Percentiles rank a stretch among this genome's conserved stretches.
phyloP scores from a whole-genome alignment of 2,888 invertebrate genomes.

The Plebejus argus region DNA sequence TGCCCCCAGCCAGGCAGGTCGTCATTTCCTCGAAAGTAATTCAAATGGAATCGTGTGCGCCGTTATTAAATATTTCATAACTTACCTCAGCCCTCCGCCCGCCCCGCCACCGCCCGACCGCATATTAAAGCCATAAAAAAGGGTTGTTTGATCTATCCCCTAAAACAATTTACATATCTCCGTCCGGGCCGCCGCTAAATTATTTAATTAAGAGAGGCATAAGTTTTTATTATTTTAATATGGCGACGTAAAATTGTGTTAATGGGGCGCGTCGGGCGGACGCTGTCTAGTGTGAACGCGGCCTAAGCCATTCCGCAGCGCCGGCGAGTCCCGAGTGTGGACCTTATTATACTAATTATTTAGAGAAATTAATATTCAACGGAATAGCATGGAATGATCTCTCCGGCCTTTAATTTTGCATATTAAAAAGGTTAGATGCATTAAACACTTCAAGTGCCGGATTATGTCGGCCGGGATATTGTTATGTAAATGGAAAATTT shows the following conservation, averaged over 20 bases:
- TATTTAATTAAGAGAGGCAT: constrained; percentile 83
- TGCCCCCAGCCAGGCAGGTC: constrained; percentile 67
- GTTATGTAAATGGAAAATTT: constrained; percentile 21
- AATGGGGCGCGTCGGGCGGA: constrained; percentile 60
- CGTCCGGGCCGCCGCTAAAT: constrained; percentile 78
- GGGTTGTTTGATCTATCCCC: constrained; percentile 82
- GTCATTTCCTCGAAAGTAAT: constrained; percentile 81
- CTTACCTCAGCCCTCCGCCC: constrained; percentile 68
- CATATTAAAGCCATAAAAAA: constrained; percentile 82
- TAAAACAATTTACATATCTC: constrained; percentile 82
- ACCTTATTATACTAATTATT: constrained; percentile 24
- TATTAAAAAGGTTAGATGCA: constrained; percentile 17
- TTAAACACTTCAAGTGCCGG: constrained; percentile 9
- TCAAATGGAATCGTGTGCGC: constrained; percentile 81
- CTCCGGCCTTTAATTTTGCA: constrained; percentile 24
- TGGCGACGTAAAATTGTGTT: constrained; percentile 80
- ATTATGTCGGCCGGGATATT: constrained; percentile 19
- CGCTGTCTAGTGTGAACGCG: not conserved
- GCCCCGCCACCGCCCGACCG: constrained; percentile 61
- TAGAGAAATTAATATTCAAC: constrained; percentile 24
- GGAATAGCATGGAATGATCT: not conserved
- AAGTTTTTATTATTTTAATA: constrained; percentile 83
- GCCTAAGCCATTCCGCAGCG: not conserved
- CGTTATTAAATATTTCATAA: constrained; percentile 82
- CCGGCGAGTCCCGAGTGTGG: not conserved